Evolutionary conservation across 2,113 vertebrate species (phyloP), one percentile per base, ranked within the genome.

Genomic region (Microtus oregoni): DNA sequence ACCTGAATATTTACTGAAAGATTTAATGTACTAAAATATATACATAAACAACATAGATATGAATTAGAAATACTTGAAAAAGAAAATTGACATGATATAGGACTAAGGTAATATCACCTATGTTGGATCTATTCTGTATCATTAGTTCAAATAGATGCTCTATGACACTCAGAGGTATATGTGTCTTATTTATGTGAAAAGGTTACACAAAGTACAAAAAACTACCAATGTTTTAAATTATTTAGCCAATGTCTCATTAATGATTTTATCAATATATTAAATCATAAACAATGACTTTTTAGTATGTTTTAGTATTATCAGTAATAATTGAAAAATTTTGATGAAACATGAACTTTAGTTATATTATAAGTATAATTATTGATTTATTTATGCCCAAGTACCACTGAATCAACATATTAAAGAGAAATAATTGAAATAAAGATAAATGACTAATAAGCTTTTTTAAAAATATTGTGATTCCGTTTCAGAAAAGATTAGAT

Each of bases 251-350:
- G 78, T 35, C 4, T 92, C 15, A 89, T 72, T 41, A 78, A 75
- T 89, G 10, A 7, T 76, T 35, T 75, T 70, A 86, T 70, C n/a
- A 77, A 24, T 73, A 61, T 0, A 13, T 76, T 75, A 44, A 82
- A 89, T 41, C 10, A 26, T 90, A 75, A 47, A 90, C 19, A 94
- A 78, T 41, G 30, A 26, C 2, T 30, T 78, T 93, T 44, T 55
- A 30, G 32, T 55, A 2, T 73, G 38, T 15, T 20, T 96, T 75
- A 90, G 3, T 32, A 87, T 93, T 96, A 90, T 95, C 67, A 73
- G 24, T 32, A 92, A 95, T 70, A 78, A 91, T 70, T 91, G 13
- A 12, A 76, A 72, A 94, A 79, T 70, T 30, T 67, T 12, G 72
- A 78, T 91, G 14, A 32, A 7, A 75, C 13, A 9, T 88, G 47